These are phyloP conservation scores for Rhynchonycteris naso DNA, from an alignment of 2,797 vertebrate genomes.

Conservation along the genomic window DNA sequence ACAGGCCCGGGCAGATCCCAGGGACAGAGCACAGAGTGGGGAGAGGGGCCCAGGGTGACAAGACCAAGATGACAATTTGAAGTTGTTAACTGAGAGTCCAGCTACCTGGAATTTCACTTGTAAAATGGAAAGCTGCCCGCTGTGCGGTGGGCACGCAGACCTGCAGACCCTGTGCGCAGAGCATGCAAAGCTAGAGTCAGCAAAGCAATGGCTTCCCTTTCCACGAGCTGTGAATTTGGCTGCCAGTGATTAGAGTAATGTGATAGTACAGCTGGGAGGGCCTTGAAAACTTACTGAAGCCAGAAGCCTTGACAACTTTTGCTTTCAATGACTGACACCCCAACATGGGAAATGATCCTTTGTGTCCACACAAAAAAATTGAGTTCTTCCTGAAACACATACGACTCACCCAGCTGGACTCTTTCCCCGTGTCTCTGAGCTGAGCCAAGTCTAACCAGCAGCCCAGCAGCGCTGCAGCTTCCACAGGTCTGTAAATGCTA, in stretches of 20 bases:
- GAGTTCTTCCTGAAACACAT: background rate
- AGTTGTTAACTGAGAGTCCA: background rate
- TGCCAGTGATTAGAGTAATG: conserved; percentile 7
- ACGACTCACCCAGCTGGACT: background rate
- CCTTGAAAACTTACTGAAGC: background rate
- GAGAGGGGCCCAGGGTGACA: background rate
- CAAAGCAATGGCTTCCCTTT: background rate
- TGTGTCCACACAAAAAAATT: background rate
- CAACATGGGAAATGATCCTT: background rate
- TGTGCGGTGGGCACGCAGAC: background rate
- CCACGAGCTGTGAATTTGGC: background rate
- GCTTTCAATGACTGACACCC: background rate
- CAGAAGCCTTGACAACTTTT: background rate
- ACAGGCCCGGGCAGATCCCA: background rate
- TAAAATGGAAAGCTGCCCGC: background rate
- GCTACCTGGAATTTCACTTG: background rate
- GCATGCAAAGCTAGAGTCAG: background rate
- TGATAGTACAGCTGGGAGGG: background rate
- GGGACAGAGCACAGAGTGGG: background rate
- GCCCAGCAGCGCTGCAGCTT: conserved; percentile 21
- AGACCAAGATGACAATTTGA: background rate
- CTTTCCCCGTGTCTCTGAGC: background rate
- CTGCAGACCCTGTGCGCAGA: background rate
- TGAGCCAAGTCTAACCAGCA: background rate
- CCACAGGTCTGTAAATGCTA: conserved; percentile 46